Percentiles rank a stretch among this genome's conserved stretches.
Evolutionary conservation across 2,797 vertebrate species (phyloP).

Genomic region (Chloroceryle inda): DNA sequence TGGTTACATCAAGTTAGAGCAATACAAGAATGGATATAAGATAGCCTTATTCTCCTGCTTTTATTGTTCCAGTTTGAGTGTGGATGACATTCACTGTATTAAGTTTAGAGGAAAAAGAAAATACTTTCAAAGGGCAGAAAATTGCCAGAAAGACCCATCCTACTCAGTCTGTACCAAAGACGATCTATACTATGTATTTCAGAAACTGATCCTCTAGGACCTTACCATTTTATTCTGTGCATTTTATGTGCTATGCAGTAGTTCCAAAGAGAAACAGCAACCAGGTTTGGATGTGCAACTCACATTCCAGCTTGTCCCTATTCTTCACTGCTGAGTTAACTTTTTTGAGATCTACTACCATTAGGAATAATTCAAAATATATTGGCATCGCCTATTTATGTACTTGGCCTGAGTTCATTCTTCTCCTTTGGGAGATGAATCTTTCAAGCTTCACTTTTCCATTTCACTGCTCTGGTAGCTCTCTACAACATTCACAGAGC

Average conservation of each 20-base stretch:
- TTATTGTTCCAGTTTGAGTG: background rate
- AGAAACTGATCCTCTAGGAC: background rate
- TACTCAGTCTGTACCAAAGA: background rate
- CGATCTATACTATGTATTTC: rapidly evolving
- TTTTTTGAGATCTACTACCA: background rate
- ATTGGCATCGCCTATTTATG: background rate
- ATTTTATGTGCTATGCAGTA: background rate
- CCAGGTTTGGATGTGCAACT: background rate
- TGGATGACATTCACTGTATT: background rate
- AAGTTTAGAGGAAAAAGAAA: background rate
- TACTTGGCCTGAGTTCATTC: background rate
- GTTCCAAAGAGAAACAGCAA: background rate
- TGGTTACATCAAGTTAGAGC: background rate
- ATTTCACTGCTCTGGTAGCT: constrained; percentile 43
- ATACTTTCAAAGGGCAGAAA: background rate
- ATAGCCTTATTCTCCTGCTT: background rate
- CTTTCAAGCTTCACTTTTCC: constrained; percentile 38
- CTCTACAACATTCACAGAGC: background rate
- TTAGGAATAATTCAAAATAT: constrained; percentile 40
- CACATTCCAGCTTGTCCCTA: background rate
- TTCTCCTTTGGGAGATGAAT: constrained; percentile 8
- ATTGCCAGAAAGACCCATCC: background rate
- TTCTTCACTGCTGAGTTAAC: background rate
- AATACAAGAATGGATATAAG: rapidly evolving
- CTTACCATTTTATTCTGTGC: background rate